Base-by-base conservation (phyloP, 2,797 vertebrate species). In the Cyprinodon diabolis region DNA sequence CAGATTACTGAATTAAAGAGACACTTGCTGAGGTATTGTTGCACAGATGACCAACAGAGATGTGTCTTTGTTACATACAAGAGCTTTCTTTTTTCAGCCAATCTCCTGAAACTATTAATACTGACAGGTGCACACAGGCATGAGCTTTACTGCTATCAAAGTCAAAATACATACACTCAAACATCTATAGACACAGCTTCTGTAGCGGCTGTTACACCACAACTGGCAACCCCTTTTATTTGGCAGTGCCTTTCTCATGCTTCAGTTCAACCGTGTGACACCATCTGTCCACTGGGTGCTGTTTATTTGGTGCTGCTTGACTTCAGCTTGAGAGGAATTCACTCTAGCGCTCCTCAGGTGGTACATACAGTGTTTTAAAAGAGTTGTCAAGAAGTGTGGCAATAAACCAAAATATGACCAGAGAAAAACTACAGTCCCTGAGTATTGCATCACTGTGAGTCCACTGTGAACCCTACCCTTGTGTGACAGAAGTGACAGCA, bases 261-360 rank as follows among this genome's bases (percentile, higher is more conserved):
- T 75, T 82, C 84, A 80, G 84, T 85, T 86, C 83, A 74, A 77
- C 84, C 82, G 84, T 66, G 57, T 88, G 82, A 86, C 87, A 79
- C 90, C 86, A 93, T 94, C 93, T 93, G 92, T 92, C 90, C 75
- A 76, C 78, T 85, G 78, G 80, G 84, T 54, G 80, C 87, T 91
- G 89, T 91, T 90, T 92, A 82, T 90, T 90, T 86, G 76, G 79
- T 84, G 72, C 84, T 81, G 90, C 81, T 87, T 88, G 89, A 90
- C 89, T 93, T 93, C 78, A 90, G 78, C 72, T 87, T 79, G 81
- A 87, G 81, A 91, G 87, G 89, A 92, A 85, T 75, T 88, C 80
- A 81, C 84, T 84, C 79, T 66, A 77, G 54, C 19, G 47, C 86
- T 92, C 90, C 83, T 82, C 89, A 86, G 86, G 91, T 91, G 82